Evolutionary conservation across 2,888 invertebrate genomes (phyloP), one percentile per base, ranked within the genome.

Genomic region (Drosophila melanocephala): DNA sequence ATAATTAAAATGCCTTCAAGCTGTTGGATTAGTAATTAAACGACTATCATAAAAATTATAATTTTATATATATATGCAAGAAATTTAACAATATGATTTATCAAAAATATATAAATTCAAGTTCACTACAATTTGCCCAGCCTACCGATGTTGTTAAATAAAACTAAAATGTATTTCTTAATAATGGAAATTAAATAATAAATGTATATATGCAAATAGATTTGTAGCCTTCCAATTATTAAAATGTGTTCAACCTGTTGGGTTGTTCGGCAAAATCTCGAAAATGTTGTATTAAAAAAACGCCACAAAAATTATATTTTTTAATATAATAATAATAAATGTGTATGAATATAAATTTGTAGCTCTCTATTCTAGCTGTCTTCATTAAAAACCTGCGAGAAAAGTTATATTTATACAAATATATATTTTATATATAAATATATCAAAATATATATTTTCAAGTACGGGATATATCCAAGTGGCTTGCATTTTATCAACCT

Each of bases 121-220:
- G 5, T 30, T 84, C 84, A 83, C 72, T 72, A 75, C 81, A 83
- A 81, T 84, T 84, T 81, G 74, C 67, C 66, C 77, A 76, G 71
- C 32, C 70, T 73, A 75, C 52, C 76, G 70, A 75, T 88, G 70
- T 33, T 73, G 72, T 70, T 73, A 83, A 89, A 84, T 87, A 74
- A 89, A 87, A 87, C 83, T 79, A 79, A 89, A 87, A 84, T 77
- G 75, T 76, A 72, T 56, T 79, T 50, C 33, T 28, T 30, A 10
- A 30, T 19, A 55, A 55, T 37, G 26, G 33, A 56, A 37, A 39
- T 26, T 9, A 35, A 14, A 47, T 26, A 9, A 19, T 35, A 14
- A 33, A 14, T 19, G 7, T 19, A 9, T 39, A 19, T 39, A 1
- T 39, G 19, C 9, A 44, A n/a, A 44, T n/a, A n/a, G 1, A 42